These are phyloP conservation scores for Pristionchus entomophagus DNA, from an alignment of 2,888 invertebrate genomes.

Conservation along the genomic window DNA sequence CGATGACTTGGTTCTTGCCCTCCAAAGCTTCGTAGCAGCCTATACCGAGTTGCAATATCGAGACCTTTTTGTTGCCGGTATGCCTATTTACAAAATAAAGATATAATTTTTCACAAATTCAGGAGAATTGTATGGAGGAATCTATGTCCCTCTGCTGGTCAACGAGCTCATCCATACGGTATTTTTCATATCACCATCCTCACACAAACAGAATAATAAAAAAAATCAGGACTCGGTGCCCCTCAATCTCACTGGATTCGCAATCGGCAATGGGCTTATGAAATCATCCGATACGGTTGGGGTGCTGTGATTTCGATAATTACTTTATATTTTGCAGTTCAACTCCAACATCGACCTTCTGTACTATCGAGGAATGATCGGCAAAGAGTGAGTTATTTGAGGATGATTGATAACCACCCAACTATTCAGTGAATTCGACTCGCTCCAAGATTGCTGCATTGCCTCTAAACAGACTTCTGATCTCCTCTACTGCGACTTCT, in stretches of 20 bases:
- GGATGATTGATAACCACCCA: background rate
- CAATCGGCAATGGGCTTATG: conserved; percentile 73
- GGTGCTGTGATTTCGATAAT: too few relatives aligned
- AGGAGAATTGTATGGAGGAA: conserved; percentile 71
- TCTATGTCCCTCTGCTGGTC: conserved; percentile 77
- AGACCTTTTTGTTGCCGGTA: conserved; percentile 39
- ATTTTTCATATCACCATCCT: background rate
- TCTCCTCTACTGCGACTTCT: conserved; percentile 62
- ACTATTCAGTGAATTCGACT: conserved; percentile 59
- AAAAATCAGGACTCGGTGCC: conserved; percentile 46
- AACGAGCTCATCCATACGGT: conserved; percentile 50
- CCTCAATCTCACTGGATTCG: conserved; percentile 70
- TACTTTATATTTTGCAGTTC: conserved; percentile 42
- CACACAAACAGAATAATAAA: background rate
- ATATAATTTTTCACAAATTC: background rate
- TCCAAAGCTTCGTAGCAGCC: conserved; percentile 77
- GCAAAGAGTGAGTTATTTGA: conserved; percentile 54
- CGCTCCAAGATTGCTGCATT: conserved; percentile 58
- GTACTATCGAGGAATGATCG: conserved; percentile 67
- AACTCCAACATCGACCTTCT: conserved; percentile 66
- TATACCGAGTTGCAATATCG: conserved; percentile 77
- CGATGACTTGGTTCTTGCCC: conserved; percentile 77
- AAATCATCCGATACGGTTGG: conserved; percentile 16
- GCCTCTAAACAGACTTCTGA: conserved; percentile 50
- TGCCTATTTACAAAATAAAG: background rate